Base-by-base conservation (phyloP, 2,888 invertebrate species). In the Heliconius sara region DNA sequence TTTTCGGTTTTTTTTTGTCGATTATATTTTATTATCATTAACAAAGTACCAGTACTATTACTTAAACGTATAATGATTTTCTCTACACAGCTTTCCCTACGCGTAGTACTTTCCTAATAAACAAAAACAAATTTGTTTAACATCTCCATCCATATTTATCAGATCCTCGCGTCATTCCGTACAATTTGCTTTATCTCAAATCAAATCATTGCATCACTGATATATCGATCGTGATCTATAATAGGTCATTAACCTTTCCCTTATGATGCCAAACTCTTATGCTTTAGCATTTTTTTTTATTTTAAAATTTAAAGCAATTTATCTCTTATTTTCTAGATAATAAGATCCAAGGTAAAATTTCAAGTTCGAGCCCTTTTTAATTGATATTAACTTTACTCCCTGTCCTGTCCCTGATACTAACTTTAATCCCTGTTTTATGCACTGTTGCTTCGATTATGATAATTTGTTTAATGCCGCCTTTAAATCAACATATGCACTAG, bases 371-470 rank as follows among this genome's bases (percentile, higher is more conserved):
- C 79, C 79, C 79, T 81, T 79, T 82, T 81, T 82, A 82, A 81
- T 81, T 81, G 82, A 80, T 81, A 79, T 81, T 79, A n/a, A n/a
- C 80, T 74, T 73, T 78, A 77, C 81, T 81, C 81, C 78, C 78
- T 81, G 73, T 81, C n/a, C n/a, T n/a, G n/a, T n/a, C n/a, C n/a
- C n/a, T n/a, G n/a, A n/a, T n/a, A n/a, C n/a, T n/a, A n/a, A n/a
- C 80, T 74, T 73, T 78, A 77, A 82, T 81, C 81, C 78, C 78
- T 81, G 73, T 81, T 79, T 90, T 90, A 90, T 87, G 90, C 88
- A 84, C 87, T 91, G 90, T 87, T 89, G 90, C 87, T 85, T 87
- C 89, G 90, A 92, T 93, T 92, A 92, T 92, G 91, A 83, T 89
- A 90, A 92, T 91, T 87, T 85, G 84, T 85, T 82, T 89, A 88